Evolutionary conservation across 2,888 invertebrate genomes (phyloP).

Genomic region (Scaptomyza parva): DNA sequence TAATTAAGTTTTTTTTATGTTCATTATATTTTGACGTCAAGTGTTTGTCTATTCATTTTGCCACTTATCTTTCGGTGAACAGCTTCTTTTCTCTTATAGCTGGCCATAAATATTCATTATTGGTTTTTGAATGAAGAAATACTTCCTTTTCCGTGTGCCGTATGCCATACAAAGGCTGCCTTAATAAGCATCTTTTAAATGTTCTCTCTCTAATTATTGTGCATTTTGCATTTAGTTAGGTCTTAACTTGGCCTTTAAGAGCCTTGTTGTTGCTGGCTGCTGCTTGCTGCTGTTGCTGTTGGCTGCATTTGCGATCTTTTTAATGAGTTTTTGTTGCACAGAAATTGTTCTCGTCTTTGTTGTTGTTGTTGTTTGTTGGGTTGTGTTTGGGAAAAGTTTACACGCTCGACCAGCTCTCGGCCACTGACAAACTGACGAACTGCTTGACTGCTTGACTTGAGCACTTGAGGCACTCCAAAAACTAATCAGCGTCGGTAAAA

Average conservation of each 20-base stretch:
- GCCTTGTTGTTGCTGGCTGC: conserved; percentile 3
- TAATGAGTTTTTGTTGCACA: conserved; percentile 72
- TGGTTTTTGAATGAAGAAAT: no score
- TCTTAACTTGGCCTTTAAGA: conserved; percentile 16
- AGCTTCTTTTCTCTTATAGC: conserved; percentile 13
- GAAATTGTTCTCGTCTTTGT: conserved; percentile 21
- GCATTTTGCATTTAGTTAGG: conserved; percentile 57
- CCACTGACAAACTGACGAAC: conserved; percentile 36
- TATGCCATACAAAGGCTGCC: conserved; percentile 29
- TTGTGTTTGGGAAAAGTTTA: conserved; percentile 55
- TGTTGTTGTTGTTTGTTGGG: conserved; percentile 40
- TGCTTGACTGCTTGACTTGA: conserved; percentile 50
- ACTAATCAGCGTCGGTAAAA: conserved; percentile 71
- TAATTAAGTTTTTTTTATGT: neutral
- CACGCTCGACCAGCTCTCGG: conserved; percentile 59
- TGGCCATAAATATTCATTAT: conserved; percentile 18
- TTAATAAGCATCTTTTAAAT: conserved; percentile 52
- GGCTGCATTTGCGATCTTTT: conserved; percentile 70
- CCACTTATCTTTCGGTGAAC: neutral
- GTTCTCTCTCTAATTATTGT: conserved; percentile 69
- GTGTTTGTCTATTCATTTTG: neutral
- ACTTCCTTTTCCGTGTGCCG: neutral
- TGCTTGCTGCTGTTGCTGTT: conserved; percentile 66
- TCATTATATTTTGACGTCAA: neutral
- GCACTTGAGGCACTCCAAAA: conserved; percentile 75